These are phyloP conservation scores for Ophiothrix spiculata DNA, from an alignment of 35 echinoderm and acorn worm species.

Conservation along the genomic window DNA sequence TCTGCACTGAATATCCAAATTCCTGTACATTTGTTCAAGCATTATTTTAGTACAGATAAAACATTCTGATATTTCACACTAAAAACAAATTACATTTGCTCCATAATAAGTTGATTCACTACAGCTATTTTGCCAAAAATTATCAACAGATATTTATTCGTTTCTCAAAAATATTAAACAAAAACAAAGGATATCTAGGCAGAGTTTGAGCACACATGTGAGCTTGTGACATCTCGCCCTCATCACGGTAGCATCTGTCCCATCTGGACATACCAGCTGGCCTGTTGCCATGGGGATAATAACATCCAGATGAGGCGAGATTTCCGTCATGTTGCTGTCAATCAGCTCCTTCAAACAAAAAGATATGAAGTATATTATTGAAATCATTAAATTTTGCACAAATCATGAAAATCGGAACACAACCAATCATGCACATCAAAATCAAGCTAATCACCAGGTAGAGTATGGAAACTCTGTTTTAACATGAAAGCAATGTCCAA, in stretches of 20 bases:
- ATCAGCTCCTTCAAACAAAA: conserved; percentile 55
- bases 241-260: conserved; percentile 33
- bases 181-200: conserved; percentile 68
- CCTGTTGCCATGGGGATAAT: conserved; percentile 46
- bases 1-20: too few species aligned
- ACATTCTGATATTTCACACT: too few species aligned
- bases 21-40: too few species aligned
- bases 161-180: too few species aligned
- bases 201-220: conserved; percentile 32
- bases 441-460: too few species aligned
- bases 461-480: too few species aligned
- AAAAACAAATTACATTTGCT: too few species aligned
- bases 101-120: too few species aligned
- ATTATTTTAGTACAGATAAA: too few species aligned
- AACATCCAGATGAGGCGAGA: conserved; percentile 43
- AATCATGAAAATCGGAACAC: not conserved
- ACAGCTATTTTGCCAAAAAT: too few species aligned
- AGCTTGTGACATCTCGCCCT: conserved; percentile 55
- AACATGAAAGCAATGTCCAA: too few species aligned
- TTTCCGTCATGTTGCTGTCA: conserved; percentile 44
- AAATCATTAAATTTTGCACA: not conserved
- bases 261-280: conserved; percentile 19
- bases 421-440: not conserved
- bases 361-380: not conserved
- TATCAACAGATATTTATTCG: too few species aligned